These are phyloP conservation scores for Zeuzera pyrina DNA, from an alignment of 2,888 invertebrate species.

Conservation along the genomic window DNA sequence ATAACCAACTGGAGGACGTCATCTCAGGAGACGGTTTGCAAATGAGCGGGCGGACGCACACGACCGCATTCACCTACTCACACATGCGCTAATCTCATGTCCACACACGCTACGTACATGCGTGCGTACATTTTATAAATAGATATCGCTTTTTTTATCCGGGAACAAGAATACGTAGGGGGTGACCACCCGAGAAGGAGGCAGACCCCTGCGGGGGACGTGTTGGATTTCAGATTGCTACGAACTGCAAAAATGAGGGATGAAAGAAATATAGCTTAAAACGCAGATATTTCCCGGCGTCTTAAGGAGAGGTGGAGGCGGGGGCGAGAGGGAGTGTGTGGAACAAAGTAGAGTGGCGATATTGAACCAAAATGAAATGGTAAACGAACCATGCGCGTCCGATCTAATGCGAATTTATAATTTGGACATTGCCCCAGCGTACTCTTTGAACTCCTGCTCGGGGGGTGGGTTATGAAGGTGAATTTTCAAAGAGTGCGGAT, in stretches of 20 bases:
- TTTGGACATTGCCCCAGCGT: slow-evolving; percentile 68
- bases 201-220: slow-evolving; percentile 66
- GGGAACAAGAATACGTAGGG: slow-evolving; percentile 65
- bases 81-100: slow-evolving; percentile 51
- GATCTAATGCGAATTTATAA: slow-evolving; percentile 74
- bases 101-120: slow-evolving; percentile 54
- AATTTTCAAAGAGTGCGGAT: slow-evolving; percentile 62
- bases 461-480: slow-evolving; percentile 49
- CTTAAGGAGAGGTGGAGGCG: slow-evolving; percentile 58
- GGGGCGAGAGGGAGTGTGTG: slow-evolving; percentile 60
- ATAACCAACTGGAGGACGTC: slow-evolving; percentile 69
- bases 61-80: slow-evolving; percentile 28
- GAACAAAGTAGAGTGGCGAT: slow-evolving; percentile 73
- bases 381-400: slow-evolving; percentile 73
- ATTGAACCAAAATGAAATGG: slow-evolving; percentile 73
- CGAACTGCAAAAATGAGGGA: slow-evolving; percentile 76
- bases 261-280: slow-evolving; percentile 76
- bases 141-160: slow-evolving; percentile 73
- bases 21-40: slow-evolving; percentile 73
- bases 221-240: slow-evolving; percentile 75
- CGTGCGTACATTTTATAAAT: slow-evolving; percentile 71
- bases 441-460: slow-evolving; percentile 59
- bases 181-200: slow-evolving; percentile 54
- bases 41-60: slow-evolving; percentile 63
- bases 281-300: slow-evolving; percentile 74